These are phyloP conservation scores for Caiman crocodilus DNA, from an alignment of 2,797 vertebrate species.

Conservation along the genomic window DNA sequence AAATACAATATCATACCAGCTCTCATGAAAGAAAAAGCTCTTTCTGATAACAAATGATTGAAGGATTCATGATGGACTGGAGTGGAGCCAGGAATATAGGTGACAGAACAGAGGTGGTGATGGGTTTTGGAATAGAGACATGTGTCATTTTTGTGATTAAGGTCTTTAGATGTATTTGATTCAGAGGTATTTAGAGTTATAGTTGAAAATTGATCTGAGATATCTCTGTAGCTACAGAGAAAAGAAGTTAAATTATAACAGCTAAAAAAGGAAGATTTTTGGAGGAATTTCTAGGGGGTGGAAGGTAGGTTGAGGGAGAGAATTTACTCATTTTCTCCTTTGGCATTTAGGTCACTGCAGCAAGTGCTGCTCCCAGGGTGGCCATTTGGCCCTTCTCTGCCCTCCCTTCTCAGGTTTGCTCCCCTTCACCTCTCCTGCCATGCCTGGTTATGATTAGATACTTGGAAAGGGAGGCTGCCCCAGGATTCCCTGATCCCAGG, in stretches of 20 bases:
- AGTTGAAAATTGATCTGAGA: accelerated
- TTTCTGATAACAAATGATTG: conserved; percentile 13
- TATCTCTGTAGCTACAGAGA: not conserved
- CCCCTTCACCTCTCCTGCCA: too few species aligned
- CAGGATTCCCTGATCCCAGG: too few species aligned
- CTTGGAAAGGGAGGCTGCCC: too few species aligned
- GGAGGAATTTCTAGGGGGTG: not conserved
- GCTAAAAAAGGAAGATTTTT: not conserved
- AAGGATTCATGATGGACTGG: not conserved
- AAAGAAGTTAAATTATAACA: not conserved
- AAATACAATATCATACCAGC: not conserved
- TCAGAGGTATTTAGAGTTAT: not conserved
- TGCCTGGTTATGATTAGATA: too few species aligned
- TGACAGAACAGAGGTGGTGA: not conserved
- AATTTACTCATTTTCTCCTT: conserved; percentile 8
- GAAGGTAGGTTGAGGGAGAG: not conserved
- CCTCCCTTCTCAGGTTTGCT: too few species aligned
- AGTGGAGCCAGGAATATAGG: not conserved
- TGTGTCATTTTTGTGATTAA: not conserved
- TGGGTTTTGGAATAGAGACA: not conserved
- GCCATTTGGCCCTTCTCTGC: too few species aligned
- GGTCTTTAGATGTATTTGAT: not conserved
- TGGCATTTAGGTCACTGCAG: conserved; percentile 11
- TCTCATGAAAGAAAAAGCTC: not conserved
- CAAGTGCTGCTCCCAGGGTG: too few species aligned